phyloP scores from a whole-genome alignment of 2,888 invertebrate species.

The Rutpela maculata region DNA sequence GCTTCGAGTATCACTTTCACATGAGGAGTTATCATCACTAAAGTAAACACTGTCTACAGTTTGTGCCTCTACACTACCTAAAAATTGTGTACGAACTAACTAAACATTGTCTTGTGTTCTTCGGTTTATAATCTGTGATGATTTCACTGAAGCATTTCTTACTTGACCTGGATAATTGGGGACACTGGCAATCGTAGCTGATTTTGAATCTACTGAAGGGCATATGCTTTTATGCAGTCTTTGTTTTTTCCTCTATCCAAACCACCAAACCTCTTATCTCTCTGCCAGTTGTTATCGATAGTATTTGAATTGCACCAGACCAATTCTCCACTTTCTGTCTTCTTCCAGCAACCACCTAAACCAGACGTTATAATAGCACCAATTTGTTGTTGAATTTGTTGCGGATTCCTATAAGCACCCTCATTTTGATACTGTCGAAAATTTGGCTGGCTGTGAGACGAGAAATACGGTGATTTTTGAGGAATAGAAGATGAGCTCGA shows the following conservation, averaged over 20 bases:
- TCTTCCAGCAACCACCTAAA: slow-evolving; percentile 72
- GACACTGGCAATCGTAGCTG: slow-evolving; percentile 67
- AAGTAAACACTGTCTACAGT: slow-evolving; percentile 72
- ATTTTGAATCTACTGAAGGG: slow-evolving; percentile 69
- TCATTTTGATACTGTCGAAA: slow-evolving; percentile 51
- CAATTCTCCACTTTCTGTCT: slow-evolving; percentile 69
- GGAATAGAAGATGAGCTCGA: slow-evolving; percentile 61
- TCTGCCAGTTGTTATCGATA: slow-evolving; percentile 67
- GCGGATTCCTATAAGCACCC: slow-evolving; percentile 62
- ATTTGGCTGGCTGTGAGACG: slow-evolving; percentile 53
- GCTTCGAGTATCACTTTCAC: slow-evolving; percentile 71
- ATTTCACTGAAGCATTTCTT: slow-evolving; percentile 65
- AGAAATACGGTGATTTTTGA: slow-evolving; percentile 61
- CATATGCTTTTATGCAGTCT: slow-evolving; percentile 69
- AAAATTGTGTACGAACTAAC: slow-evolving; percentile 77
- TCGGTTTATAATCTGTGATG: slow-evolving; percentile 65
- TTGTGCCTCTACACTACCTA: slow-evolving; percentile 77
- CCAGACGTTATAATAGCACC: slow-evolving; percentile 65
- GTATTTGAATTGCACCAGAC: slow-evolving; percentile 70
- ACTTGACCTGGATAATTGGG: slow-evolving; percentile 66
- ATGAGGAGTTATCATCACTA: slow-evolving; percentile 73
- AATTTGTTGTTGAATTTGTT: slow-evolving; percentile 70
- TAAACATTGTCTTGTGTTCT: slow-evolving; percentile 70
- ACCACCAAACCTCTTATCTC: slow-evolving; percentile 77
- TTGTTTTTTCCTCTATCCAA: slow-evolving; percentile 77